These are phyloP conservation scores for Felis chaus DNA, from an alignment of 2,113 vertebrate genomes.

Conservation along the genomic window DNA sequence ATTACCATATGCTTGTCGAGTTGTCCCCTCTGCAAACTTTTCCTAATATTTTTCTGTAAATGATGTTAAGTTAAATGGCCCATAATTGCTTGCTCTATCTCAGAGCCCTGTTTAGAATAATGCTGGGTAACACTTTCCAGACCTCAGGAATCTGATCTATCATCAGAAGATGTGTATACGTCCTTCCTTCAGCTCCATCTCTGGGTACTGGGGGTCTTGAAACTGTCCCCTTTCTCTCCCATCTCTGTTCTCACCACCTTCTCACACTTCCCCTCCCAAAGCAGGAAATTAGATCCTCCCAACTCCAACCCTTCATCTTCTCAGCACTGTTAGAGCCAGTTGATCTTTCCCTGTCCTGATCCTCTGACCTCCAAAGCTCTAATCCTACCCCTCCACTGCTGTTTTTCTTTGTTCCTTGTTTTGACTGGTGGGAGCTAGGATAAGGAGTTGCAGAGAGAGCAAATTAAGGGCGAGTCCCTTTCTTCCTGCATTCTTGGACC, in stretches of 20 bases:
- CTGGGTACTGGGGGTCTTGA: conserved; percentile 23
- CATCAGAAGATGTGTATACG: conserved; percentile 50
- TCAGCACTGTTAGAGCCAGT: conserved; percentile 46
- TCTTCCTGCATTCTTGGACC: conserved; percentile 44
- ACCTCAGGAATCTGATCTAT: conserved; percentile 64
- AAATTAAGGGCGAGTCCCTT: neutral
- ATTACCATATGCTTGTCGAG: conserved; percentile 43
- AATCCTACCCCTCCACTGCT: neutral
- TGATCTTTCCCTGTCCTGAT: conserved; percentile 54
- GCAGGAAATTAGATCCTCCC: conserved; percentile 24
- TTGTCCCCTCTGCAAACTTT: conserved; percentile 64
- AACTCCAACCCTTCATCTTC: conserved; percentile 18
- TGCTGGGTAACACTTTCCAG: conserved; percentile 70
- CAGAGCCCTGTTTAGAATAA: conserved; percentile 58
- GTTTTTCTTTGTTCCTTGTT: conserved; percentile 17
- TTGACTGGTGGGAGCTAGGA: neutral
- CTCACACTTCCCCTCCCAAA: conserved; percentile 39
- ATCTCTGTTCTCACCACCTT: conserved; percentile 17
- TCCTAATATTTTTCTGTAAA: conserved; percentile 74
- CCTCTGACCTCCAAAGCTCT: neutral
- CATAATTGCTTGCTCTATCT: conserved; percentile 61
- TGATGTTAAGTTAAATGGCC: conserved; percentile 74
- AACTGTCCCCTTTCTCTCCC: neutral
- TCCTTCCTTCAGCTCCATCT: neutral
- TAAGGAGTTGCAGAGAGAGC: neutral